Base-by-base conservation (phyloP, 2,797 vertebrate species). In the Carcharodon carcharias region DNA sequence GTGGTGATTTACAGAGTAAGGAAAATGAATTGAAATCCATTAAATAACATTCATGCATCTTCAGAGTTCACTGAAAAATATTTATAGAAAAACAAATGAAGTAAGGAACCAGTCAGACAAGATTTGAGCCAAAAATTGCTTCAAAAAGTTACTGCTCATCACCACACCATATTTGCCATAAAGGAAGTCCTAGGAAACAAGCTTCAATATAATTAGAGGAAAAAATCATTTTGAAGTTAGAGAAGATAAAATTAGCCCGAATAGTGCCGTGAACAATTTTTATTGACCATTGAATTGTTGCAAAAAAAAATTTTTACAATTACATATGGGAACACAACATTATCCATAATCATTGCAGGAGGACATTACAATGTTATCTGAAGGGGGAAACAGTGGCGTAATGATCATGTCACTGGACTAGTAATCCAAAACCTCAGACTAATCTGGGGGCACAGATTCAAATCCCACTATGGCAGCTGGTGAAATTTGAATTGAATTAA, bases 1-100 rank as follows among this genome's bases (percentile, higher is more conserved):
- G 16, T 21, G 26, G 35, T 80, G 31, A 35, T 77, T 12, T 77
- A 77, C 12, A 77, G 7, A 77, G 31, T 28, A 35, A 28, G 31
- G 14, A 77, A 77, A 77, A 77, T 8, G 71, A 93, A 11, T 67
- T n/a, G 63, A 93, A 45, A 26, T 26, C 18, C 21, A 67, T 93
- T n/a, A 93, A 67, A 40, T 96, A 96, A 96, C 96, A 80, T 96
- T 92, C 67, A 96, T 80, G 54, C 96, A 96, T 93, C 96, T 96
- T 96, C 96, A 97, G 97, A 96, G 96, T 95, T 35, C 69, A 54
- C 50, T 69, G 65, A 54, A 69, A 50, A 50, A 56, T 26, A 91
- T n/a, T 31, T 73, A 50, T 14, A 35, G 12, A 69, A 28, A 94
- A 45, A 91, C 26, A 65, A 95, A 95, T 28, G 8, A 95, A 2